Evolutionary conservation across 2,113 vertebrate species (phyloP).

Genomic region (Ellobius talpinus): DNA sequence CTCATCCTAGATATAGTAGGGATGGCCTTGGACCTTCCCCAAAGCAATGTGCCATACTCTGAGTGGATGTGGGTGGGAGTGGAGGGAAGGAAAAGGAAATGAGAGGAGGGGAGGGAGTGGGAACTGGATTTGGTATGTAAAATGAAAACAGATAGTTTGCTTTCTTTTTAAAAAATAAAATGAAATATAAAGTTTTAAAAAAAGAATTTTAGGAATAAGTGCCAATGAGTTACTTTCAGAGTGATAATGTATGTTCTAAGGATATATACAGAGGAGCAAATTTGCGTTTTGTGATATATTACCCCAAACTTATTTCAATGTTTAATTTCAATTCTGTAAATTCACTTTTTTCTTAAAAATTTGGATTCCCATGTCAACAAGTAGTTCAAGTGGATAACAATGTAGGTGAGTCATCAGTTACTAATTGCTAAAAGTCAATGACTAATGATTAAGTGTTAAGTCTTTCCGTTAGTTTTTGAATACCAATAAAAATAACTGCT

Average conservation of each 20-base stretch:
- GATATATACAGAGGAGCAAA: neutral
- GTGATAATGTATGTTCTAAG: neutral
- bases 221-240: neutral
- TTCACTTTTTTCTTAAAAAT: neutral
- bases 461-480: conserved; percentile 25
- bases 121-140: too few relatives aligned
- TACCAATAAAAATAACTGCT: neutral
- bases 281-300: neutral
- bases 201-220: neutral
- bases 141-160: too few relatives aligned
- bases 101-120: too few relatives aligned
- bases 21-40: too few relatives aligned
- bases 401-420: neutral
- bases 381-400: neutral
- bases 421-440: neutral
- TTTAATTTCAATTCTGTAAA: neutral
- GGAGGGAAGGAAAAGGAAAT: too few relatives aligned
- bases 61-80: too few relatives aligned
- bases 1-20: too few relatives aligned
- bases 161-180: too few relatives aligned
- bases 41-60: too few relatives aligned
- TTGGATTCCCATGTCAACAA: neutral
- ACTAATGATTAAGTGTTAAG: neutral
- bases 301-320: neutral
- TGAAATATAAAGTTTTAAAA: too few relatives aligned